Evolutionary conservation across 2,113 vertebrate genomes (phyloP), one percentile per base, ranked within the genome.

Genomic region (Zonotrichia leucophrys): DNA sequence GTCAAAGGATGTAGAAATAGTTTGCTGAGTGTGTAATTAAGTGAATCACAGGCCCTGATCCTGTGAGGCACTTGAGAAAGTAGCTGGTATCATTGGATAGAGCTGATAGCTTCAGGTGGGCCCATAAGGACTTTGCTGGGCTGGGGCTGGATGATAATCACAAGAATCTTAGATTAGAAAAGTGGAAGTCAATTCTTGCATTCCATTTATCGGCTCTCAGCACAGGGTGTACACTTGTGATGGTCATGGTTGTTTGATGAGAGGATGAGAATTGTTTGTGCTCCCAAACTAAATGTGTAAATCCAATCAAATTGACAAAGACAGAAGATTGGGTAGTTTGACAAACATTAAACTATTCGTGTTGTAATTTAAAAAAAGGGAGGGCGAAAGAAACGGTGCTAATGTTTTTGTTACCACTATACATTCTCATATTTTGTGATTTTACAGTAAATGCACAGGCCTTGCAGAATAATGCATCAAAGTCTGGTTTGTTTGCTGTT

Each of bases 1-100:
- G 90, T 94, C 75, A 55, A 58, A 91, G 78, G 82, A 80, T 86
- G 87, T 95, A 92, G 94, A 90, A 96, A 90, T 83, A 89, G n/a
- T 69, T 92, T 42, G 20, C 27, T n/a, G 70, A 87, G 41, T 77
- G 35, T 90, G 31, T 95, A 95, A 95, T 95, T 95, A 94, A 76
- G 35, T 95, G 82, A 96, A 77, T 94, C 83, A 94, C n/a, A 47
- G 67, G 70, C 21, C 30, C 23, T 88, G 46, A 47, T 94, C 49
- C 42, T 77, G 24, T n/a, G 7, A 92, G 30, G 30, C 67, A 28
- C 74, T 95, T 90, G 22, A 78, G 73, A 69, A 68, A 50, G 73
- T 69, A 44, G 31, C 44, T 58, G 10, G 7, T 89, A 10, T 73
- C 0, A 0, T n/a, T 95, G 81, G 35, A 24, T 25, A 80, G 55